These are phyloP conservation scores for Manis crassicaudata DNA, from an alignment of 2,797 vertebrate genomes.

Conservation along the genomic window DNA sequence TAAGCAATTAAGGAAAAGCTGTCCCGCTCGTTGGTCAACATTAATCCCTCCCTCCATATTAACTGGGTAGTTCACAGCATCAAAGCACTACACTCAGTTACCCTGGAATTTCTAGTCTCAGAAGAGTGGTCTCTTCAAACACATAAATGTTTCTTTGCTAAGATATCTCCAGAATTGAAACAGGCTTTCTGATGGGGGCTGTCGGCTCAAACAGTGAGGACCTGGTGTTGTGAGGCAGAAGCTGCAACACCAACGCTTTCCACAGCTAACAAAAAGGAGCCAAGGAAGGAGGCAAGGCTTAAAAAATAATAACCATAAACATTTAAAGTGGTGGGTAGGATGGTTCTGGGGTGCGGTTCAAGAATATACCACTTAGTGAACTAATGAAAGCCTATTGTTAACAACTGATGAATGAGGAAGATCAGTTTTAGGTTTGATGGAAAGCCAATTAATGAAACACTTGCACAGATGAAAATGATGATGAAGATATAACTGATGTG, in stretches of 20 bases:
- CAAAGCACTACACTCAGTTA: not conserved
- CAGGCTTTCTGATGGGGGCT: not conserved
- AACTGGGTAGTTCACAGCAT: not conserved
- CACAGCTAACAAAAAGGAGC: not conserved
- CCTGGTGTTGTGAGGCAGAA: not conserved
- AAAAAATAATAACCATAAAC: not conserved
- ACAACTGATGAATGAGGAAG: slow-evolving; percentile 93
- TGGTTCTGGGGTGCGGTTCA: not conserved
- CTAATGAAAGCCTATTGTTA: not conserved
- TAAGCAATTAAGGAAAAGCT: not conserved
- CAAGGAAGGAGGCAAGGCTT: not conserved
- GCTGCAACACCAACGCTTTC: not conserved
- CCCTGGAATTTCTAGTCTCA: not conserved
- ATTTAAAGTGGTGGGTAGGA: not conserved
- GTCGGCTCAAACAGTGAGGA: not conserved
- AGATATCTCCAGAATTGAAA: not conserved
- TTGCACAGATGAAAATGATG: slow-evolving; percentile 96
- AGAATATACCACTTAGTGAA: not conserved
- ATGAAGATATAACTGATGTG: slow-evolving; percentile 94
- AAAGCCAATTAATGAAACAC: slow-evolving; percentile 94
- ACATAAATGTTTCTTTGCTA: not conserved
- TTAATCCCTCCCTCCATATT: not conserved
- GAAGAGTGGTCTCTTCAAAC: slow-evolving; percentile 26
- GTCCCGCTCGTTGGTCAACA: not conserved
- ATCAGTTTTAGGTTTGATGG: slow-evolving; percentile 95